These are phyloP conservation scores for Penaeus monodon DNA, from an alignment of 2,888 invertebrate species.

Conservation along the genomic window DNA sequence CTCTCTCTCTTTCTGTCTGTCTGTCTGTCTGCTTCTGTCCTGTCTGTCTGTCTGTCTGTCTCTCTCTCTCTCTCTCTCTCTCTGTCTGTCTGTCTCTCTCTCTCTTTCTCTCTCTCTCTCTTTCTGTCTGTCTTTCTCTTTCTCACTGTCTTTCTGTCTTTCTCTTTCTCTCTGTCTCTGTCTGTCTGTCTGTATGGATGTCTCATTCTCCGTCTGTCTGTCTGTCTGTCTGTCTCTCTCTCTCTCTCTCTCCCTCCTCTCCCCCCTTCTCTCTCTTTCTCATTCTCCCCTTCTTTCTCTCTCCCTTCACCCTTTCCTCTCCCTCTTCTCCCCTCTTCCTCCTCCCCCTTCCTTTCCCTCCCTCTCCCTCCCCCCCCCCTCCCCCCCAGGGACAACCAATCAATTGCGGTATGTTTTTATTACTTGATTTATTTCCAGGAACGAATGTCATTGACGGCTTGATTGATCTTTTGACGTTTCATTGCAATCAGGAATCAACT, in stretches of 20 bases:
- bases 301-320: not conserved
- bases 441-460: too few relatives aligned
- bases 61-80: not conserved
- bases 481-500: too few relatives aligned
- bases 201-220: not conserved
- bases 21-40: not conserved
- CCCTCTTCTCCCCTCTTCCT: not conserved
- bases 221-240: not conserved
- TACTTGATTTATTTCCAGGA: too few relatives aligned
- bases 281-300: not conserved
- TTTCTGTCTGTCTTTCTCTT: too few relatives aligned
- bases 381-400: not conserved
- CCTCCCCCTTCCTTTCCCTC: not conserved
- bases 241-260: not conserved
- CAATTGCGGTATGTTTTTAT: too few relatives aligned
- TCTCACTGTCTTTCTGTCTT: not conserved
- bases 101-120: not conserved
- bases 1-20: too few relatives aligned
- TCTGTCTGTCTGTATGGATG: too few relatives aligned
- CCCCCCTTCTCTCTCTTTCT: not conserved
- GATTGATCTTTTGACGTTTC: too few relatives aligned
- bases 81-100: not conserved
- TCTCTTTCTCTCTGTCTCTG: too few relatives aligned
- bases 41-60: not conserved
- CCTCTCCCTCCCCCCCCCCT: not conserved